Evolutionary conservation across 2,113 vertebrate genomes (phyloP), one percentile per base, ranked within the genome.

Genomic region (Triplophysa dalaica): DNA sequence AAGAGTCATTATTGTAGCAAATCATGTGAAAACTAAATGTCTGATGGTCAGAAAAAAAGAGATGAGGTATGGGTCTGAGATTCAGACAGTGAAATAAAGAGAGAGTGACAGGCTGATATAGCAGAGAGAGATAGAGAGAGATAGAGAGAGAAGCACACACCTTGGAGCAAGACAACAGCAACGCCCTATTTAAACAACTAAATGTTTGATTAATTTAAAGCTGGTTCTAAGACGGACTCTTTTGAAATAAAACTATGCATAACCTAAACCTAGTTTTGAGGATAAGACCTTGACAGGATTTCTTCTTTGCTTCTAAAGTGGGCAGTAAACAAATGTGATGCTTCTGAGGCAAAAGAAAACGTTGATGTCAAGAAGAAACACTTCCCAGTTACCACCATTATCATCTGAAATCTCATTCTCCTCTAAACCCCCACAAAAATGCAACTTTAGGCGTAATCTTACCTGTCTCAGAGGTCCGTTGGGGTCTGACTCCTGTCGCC

Each of bases 391-490:
- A 22, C 14, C 56, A 48, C 60, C 73, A 50, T 75, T 60, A 74
- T 22, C 61, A 45, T 74, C 29, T 52, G 29, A 17, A 63, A 29
- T 43, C 22, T 63, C 21, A 63, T 21, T 75, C 58, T 26, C 38
- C 58, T 61, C 24, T 17, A 50, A 70, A 52, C 60, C 45, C n/a
- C 21, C 69, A 41, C 19, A 24, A 13, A 33, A 58, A 22, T 52
- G 2, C 33, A 65, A 21, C 13, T 7, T 19, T 8, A 43, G 29
- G 2, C 68, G 33, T 81, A 76, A 62, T 89, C 96, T 94, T 97
- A 99, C 97, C 96, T 94, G 96, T 94, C 96, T 96, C 79, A 97
- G 96, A 64, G 97, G 95, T 91, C 95, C 96, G 2, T 88, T 94
- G 62, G 95, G 93, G 56, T 99, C 97, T 0, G 96, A 96, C 91